Evolutionary conservation across 23 tunicate species (phyloP), one percentile per base, ranked within the genome.

Genomic region (Oikopleura vanhoeffeni): DNA sequence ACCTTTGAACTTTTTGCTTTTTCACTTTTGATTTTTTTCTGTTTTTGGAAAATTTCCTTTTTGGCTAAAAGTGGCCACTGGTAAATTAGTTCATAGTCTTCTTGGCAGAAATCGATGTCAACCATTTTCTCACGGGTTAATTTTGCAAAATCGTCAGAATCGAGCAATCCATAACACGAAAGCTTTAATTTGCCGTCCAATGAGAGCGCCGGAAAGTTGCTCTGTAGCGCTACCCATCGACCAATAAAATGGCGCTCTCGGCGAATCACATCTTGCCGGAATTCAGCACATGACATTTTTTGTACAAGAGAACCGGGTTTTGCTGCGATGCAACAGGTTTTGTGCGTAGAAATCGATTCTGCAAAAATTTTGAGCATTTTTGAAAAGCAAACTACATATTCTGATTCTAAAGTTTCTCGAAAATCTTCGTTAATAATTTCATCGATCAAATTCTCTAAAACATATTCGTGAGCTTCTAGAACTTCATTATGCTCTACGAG

Each of bases 51-150:
- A 24, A 18, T 33, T 30, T 71, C 34, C 32, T 71, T 71, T 71
- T 30, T 71, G 34, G 79, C 79, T 18, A 71, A 4, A 32, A 18
- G 27, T 71, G 79, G 79, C 79, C 79, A 71, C 32, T 71, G 27
- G 79, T 71, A 71, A 30, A 71, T 30, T 13, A 71, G 36, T 30
- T 71, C 79, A 30, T 71, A 71, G 35, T 71, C 79, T 71, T 71
- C 79, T 38, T 71, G 79, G 79, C 32, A 33, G 35, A 71, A 71
- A 13, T 71, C 79, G 38, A 71, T 71, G 27, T 71, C 79, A 4
- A 71, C 35, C 79, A 71, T 71, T 24, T 30, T 71, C 2, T 71
- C 79, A 71, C 32, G 79, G 34, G 79, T 13, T 18, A 71, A 30
- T 8, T 49, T 18, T 8, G 60, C 60, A 49, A 49, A 49, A 18